phyloP scores from a whole-genome alignment of 2,113 vertebrate species.

The Gobius niger region DNA sequence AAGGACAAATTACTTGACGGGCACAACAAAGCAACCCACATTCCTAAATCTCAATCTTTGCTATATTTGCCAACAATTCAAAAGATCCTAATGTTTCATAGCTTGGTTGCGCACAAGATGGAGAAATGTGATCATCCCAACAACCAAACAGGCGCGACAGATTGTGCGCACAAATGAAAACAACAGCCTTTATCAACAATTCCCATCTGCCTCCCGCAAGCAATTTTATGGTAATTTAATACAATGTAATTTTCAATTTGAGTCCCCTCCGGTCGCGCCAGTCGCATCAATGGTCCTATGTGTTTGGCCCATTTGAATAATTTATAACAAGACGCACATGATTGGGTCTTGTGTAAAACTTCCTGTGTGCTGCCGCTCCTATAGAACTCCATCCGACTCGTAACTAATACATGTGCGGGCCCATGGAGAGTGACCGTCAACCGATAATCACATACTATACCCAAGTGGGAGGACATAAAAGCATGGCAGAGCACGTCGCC shows the following conservation, averaged over 20 bases:
- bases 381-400: not conserved
- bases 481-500: not conserved
- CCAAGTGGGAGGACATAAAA: not conserved
- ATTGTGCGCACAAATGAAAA: constrained; percentile 5
- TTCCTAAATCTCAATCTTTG: too few species aligned
- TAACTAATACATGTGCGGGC: not conserved
- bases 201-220: not conserved
- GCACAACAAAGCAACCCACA: too few species aligned
- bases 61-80: not conserved
- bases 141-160: not conserved
- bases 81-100: not conserved
- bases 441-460: not conserved
- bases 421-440: not conserved
- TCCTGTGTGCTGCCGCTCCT: not conserved
- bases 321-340: not conserved
- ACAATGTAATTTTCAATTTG: not conserved
- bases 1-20: too few species aligned
- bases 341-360: not conserved
- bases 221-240: not conserved
- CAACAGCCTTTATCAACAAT: not conserved
- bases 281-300: not conserved
- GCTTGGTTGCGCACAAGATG: not conserved
- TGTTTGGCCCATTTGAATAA: not conserved
- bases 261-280: not conserved
- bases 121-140: not conserved